These are phyloP conservation scores for Perca schrenkii DNA, from an alignment of 2,113 vertebrate species.

Conservation along the genomic window DNA sequence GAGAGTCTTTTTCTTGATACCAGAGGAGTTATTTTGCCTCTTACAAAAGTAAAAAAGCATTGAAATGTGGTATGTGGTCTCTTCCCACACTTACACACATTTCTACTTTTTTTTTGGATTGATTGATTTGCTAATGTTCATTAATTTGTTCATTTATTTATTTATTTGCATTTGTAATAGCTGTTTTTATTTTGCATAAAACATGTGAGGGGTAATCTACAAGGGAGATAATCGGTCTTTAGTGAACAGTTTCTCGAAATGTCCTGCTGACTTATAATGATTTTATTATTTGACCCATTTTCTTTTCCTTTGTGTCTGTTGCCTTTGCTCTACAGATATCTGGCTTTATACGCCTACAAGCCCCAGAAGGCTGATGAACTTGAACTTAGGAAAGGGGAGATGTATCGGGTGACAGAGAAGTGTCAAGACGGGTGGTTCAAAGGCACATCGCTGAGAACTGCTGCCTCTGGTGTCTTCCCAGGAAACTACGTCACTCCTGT, in stretches of 20 bases:
- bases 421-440: conserved; percentile 99
- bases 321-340: conserved; percentile 83
- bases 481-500: conserved; percentile 98
- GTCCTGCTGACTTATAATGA: conserved; percentile 3
- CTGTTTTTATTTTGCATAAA: conserved; percentile 15
- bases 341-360: conserved; percentile 97
- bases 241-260: conserved; percentile 1
- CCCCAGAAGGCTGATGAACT: conserved; percentile 98
- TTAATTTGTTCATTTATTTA: conserved; percentile 6
- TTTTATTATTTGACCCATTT: conserved; percentile 9
- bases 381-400: conserved; percentile 96
- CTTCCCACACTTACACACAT: not conserved
- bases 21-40: not conserved
- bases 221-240: conserved; percentile 10
- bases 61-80: not conserved
- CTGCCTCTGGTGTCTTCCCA: conserved; percentile 95
- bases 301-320: conserved; percentile 3
- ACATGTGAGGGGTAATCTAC: not conserved
- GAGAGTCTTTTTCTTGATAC: conserved; percentile 5
- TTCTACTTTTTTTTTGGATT: not conserved
- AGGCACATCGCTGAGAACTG: conserved; percentile 93
- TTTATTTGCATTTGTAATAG: conserved; percentile 13
- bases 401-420: conserved; percentile 98
- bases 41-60: conserved; percentile 1
- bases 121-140: not conserved